Conservation (phyloP, 2,113 vertebrate genomes). For the Tonatia bakeri region DNA sequence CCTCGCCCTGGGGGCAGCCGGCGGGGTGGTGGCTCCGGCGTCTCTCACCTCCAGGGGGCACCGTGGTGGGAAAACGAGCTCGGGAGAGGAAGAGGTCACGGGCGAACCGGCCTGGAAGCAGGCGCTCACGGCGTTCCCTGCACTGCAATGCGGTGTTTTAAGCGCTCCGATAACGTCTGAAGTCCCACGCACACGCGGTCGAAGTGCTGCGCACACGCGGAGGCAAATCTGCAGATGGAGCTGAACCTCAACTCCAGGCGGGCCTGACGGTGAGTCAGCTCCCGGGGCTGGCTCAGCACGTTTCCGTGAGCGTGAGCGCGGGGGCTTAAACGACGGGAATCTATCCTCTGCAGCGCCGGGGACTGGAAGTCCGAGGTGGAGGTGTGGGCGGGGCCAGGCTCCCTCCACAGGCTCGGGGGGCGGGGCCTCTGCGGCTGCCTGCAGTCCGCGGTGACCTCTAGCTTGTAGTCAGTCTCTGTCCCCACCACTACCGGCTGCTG, state of each 20-base stretch:
- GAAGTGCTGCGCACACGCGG: not conserved
- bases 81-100: not conserved
- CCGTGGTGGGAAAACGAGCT: accelerated
- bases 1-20: too few relatives aligned
- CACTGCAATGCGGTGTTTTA: not conserved
- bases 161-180: not conserved
- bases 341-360: not conserved
- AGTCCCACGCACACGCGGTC: not conserved
- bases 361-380: not conserved
- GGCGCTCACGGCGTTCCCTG: accelerated
- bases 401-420: accelerated
- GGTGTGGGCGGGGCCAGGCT: too few relatives aligned
- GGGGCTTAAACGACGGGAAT: not conserved
- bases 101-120: not conserved
- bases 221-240: not conserved
- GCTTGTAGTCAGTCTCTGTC: too few relatives aligned
- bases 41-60: not conserved
- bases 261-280: not conserved
- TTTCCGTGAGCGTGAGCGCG: too few relatives aligned
- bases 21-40: accelerated
- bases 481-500: too few relatives aligned
- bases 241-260: not conserved
- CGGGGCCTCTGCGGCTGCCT: not conserved
- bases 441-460: accelerated
- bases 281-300: accelerated